Base-by-base conservation (phyloP, 2,888 invertebrate species). In the Alitta virens region DNA sequence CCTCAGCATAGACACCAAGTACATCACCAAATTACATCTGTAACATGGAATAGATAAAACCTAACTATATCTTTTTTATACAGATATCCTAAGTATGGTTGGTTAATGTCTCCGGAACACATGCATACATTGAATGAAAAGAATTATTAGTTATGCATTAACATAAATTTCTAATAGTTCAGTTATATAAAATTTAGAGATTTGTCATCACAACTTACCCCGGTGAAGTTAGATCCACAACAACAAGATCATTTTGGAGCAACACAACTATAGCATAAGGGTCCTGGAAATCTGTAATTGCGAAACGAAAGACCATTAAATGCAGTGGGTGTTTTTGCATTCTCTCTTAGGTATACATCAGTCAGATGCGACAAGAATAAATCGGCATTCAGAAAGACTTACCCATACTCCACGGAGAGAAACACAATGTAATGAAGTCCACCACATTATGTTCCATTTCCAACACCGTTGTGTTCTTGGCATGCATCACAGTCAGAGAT, bases 391-490 rank as follows among this genome's bases (percentile, higher is more conserved):
- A 33, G 12, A 5, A 33, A 33, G 46, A 64, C 72, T 64, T 63
- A 94, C 94, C 94, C 81, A 91, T 91, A 67, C 89, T 87, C 87
- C 92, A 97, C 24, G 96, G 96, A 72, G 91, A 93, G 83, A 95
- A 94, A 84, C 95, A 95, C 63, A 98, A 87, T 63, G 94, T 92
- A 78, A 96, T 89, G 85, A 99, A 98, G 87, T 97, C 96, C 68
- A 98, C 89, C 67, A 99, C 95, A 79, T 90, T 91, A 85, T 98
- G 94, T 82, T 99, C 98, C 98, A 99, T 98, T 87, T 99, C 98
- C 77, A 99, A 87, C 67, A 98, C 96, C 33, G 96, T 96, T 71
- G 95, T 96, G 74, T 91, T 91, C 86, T 95, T 96, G 72, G 94
- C 95, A 85, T 92, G 93, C 84, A 94, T 91, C 74, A 97, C 94